These are phyloP conservation scores for Cyanistes caeruleus DNA, from an alignment of 2,113 vertebrate genomes.

Conservation along the genomic window DNA sequence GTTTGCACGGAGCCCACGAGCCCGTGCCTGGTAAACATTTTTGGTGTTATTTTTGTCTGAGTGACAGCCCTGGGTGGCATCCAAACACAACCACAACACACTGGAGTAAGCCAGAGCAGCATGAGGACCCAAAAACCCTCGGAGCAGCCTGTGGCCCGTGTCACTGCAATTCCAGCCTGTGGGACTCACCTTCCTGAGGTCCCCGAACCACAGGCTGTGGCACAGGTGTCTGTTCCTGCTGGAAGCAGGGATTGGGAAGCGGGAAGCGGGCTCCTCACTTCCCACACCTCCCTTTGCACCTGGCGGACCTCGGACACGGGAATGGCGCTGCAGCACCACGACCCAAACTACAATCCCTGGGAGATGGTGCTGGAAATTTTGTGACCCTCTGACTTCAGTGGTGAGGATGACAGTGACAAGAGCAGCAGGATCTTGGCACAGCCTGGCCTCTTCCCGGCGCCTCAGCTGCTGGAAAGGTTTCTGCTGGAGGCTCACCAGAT, in stretches of 20 bases:
- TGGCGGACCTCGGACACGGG: background rate
- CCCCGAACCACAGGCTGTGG: background rate
- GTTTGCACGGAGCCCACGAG: background rate
- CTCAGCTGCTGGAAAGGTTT: background rate
- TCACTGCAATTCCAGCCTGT: background rate
- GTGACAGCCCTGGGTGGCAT: background rate
- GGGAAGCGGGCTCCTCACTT: background rate
- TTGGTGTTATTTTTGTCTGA: background rate
- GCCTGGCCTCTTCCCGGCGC: background rate
- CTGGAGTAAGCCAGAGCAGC: background rate
- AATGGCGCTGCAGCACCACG: fast-evolving
- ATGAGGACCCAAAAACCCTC: fast-evolving
- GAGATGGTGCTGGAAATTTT: fast-evolving
- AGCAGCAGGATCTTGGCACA: background rate
- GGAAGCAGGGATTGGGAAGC: background rate
- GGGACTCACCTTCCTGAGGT: background rate
- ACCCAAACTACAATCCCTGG: too few species aligned
- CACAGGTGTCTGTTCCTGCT: background rate
- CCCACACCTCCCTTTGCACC: background rate
- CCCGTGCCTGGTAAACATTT: background rate
- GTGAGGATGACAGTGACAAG: background rate
- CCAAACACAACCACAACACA: background rate
- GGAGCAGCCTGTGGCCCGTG: fast-evolving
- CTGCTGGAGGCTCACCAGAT: background rate
- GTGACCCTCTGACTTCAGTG: background rate